Conservation (phyloP, 2,113 vertebrate species). For the Mus spicilegus region DNA sequence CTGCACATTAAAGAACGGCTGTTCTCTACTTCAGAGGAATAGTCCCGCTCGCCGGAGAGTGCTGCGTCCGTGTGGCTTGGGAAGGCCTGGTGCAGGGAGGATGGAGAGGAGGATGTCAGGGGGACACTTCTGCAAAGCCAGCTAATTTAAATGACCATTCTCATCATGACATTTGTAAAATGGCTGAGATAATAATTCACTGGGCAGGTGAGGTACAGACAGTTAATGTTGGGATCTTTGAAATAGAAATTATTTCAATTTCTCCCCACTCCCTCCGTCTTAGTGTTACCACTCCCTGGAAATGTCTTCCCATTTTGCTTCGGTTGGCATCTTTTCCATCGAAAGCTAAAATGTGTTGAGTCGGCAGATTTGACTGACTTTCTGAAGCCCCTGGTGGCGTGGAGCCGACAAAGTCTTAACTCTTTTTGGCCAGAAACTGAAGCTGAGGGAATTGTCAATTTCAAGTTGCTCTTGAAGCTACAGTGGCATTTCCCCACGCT, state of each 20-base stretch:
- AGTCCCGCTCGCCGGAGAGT: background rate
- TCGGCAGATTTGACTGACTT: conserved; percentile 66
- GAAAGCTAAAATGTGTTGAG: conserved; percentile 62
- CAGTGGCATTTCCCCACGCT: background rate
- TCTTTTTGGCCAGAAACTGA: conserved; percentile 49
- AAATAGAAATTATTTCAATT: background rate
- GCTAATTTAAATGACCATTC: background rate
- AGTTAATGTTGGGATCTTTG: background rate
- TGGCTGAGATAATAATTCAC: background rate
- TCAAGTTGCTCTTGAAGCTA: background rate
- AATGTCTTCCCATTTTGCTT: conserved; percentile 45
- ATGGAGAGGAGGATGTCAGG: background rate
- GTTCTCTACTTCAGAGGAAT: conserved; percentile 9
- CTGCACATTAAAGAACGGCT: background rate
- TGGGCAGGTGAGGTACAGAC: background rate
- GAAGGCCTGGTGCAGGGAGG: background rate
- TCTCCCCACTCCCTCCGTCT: background rate
- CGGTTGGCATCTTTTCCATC: conserved; percentile 38
- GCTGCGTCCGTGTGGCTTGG: background rate
- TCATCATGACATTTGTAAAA: conserved; percentile 23
- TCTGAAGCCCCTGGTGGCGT: conserved; percentile 24
- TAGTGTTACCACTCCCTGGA: conserved; percentile 1
- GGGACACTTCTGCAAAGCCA: background rate
- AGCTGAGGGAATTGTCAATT: conserved; percentile 40
- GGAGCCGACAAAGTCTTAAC: conserved; percentile 56